A percentile compares a stretch with the other conserved stretches of the same genome.
Conservation (phyloP, 2,888 invertebrate genomes). For the Palloptera scutellata region DNA sequence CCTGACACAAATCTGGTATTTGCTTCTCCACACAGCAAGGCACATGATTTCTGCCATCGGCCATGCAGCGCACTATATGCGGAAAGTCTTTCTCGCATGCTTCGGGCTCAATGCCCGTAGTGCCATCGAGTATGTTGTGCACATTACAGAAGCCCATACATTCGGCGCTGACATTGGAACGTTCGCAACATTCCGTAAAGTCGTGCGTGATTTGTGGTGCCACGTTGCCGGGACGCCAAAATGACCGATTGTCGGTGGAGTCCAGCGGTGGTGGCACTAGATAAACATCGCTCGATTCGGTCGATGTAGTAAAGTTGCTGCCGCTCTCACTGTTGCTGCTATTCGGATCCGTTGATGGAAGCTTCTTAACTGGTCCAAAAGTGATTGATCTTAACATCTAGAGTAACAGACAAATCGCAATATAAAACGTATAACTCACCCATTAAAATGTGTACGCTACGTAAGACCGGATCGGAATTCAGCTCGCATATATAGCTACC, state of each 20-base stretch:
- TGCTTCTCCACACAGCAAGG: constrained; percentile 84
- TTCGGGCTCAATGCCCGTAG: constrained; percentile 81
- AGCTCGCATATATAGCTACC: constrained; percentile 85
- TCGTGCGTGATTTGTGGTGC: constrained; percentile 71
- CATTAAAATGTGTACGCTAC: constrained; percentile 80
- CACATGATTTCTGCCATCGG: constrained; percentile 84
- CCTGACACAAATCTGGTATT: constrained; percentile 85
- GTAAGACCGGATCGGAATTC: constrained; percentile 79
- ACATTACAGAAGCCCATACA: constrained; percentile 85
- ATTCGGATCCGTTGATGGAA: constrained; percentile 35
- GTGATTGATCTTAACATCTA: constrained; percentile 7
- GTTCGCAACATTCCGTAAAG: constrained; percentile 81
- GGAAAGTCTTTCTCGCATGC: constrained; percentile 83
- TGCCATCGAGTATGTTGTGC: constrained; percentile 77
- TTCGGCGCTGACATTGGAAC: constrained; percentile 73
- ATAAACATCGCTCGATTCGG: constrained; percentile 54
- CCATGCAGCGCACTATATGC: constrained; percentile 79
- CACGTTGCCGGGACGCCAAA: constrained; percentile 50
- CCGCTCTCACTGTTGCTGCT: constrained; percentile 25
- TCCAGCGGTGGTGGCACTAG: constrained; percentile 55
- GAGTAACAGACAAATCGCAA: neutral
- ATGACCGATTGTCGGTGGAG: constrained; percentile 56
- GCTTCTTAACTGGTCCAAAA: constrained; percentile 47
- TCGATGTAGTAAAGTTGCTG: constrained; percentile 34
- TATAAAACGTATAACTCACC: constrained; percentile 66